These are phyloP conservation scores for Scaptomyza parva DNA, from an alignment of 2,888 invertebrate genomes.

Conservation along the genomic window DNA sequence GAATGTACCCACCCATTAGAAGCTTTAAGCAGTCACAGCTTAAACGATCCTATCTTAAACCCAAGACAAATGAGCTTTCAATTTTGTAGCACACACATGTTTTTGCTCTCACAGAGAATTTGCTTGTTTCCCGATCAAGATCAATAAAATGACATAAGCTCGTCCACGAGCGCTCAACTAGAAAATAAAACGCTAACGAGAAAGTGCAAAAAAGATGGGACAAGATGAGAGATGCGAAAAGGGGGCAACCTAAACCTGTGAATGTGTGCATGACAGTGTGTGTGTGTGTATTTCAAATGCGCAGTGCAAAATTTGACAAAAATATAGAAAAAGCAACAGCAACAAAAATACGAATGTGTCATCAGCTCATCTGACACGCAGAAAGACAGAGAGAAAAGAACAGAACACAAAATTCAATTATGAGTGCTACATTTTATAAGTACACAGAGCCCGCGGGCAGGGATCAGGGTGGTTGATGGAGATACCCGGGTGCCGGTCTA, in stretches of 20 bases:
- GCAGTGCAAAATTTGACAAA: conserved; percentile 62
- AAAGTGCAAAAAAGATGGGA: conserved; percentile 39
- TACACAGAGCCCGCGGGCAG: conserved; percentile 7
- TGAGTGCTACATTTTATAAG: conserved; percentile 45
- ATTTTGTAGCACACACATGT: conserved; percentile 38
- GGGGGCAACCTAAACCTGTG: not conserved
- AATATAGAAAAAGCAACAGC: conserved; percentile 25
- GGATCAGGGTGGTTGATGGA: conserved; percentile 2
- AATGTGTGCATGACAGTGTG: not conserved
- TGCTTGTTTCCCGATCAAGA: conserved; percentile 63
- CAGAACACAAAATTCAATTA: conserved; percentile 65
- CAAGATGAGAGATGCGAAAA: conserved; percentile 21
- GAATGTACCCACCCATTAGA: conserved; percentile 40
- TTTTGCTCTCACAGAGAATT: conserved; percentile 33
- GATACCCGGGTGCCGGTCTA: conserved; percentile 22
- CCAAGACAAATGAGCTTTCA: conserved; percentile 67
- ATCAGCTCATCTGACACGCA: conserved; percentile 30
- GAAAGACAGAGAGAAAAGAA: conserved; percentile 5
- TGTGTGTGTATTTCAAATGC: conserved; percentile 54
- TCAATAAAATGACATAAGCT: conserved; percentile 78
- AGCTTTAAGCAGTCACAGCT: conserved; percentile 22
- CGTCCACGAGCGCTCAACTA: conserved; percentile 43
- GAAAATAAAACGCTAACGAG: conserved; percentile 40
- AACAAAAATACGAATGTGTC: conserved; percentile 34
- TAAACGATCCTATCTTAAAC: conserved; percentile 49